A percentile compares a stretch with the other conserved stretches of the same genome.
These are phyloP conservation scores for Chaenodraco wilsoni DNA, from an alignment of 2,797 vertebrate genomes.

Conservation along the genomic window DNA sequence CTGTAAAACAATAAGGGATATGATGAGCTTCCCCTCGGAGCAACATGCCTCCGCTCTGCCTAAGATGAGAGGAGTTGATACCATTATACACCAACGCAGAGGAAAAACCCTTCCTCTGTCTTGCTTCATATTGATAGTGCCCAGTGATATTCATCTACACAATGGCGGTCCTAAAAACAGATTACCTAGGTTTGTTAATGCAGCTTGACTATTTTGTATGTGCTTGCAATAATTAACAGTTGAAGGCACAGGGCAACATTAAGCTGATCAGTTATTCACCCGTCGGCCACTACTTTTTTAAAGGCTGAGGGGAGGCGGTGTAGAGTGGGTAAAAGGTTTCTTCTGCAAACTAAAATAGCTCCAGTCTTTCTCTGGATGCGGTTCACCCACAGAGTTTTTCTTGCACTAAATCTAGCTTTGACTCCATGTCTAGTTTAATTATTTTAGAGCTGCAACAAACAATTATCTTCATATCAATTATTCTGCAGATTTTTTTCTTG, in stretches of 20 bases:
- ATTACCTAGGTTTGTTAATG: slow-evolving; percentile 70
- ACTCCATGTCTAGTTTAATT: not conserved
- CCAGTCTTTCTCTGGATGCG: slow-evolving; percentile 37
- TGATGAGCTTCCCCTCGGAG: slow-evolving; percentile 50
- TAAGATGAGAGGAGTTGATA: slow-evolving; percentile 49
- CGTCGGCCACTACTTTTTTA: slow-evolving; percentile 54
- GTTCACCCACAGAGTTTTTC: slow-evolving; percentile 31
- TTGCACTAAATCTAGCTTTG: slow-evolving; percentile 8
- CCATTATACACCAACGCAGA: slow-evolving; percentile 56
- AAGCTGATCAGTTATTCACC: slow-evolving; percentile 62
- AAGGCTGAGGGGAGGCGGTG: slow-evolving; percentile 24
- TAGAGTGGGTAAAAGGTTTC: slow-evolving; percentile 9
- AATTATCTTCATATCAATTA: not conserved
- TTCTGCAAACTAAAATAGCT: slow-evolving; percentile 39
- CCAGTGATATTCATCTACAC: slow-evolving; percentile 66
- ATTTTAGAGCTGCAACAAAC: not conserved
- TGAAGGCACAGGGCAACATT: slow-evolving; percentile 39
- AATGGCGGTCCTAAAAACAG: slow-evolving; percentile 63
- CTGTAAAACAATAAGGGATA: slow-evolving; percentile 39
- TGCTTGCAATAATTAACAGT: slow-evolving; percentile 66
- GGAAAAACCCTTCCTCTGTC: slow-evolving; percentile 34
- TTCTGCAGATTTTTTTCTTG: not conserved
- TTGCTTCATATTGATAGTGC: slow-evolving; percentile 39
- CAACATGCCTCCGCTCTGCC: slow-evolving; percentile 41
- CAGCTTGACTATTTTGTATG: slow-evolving; percentile 63